Evolutionary conservation across 2,113 vertebrate genomes (phyloP).

Genomic region (Erpornis zantholeuca): DNA sequence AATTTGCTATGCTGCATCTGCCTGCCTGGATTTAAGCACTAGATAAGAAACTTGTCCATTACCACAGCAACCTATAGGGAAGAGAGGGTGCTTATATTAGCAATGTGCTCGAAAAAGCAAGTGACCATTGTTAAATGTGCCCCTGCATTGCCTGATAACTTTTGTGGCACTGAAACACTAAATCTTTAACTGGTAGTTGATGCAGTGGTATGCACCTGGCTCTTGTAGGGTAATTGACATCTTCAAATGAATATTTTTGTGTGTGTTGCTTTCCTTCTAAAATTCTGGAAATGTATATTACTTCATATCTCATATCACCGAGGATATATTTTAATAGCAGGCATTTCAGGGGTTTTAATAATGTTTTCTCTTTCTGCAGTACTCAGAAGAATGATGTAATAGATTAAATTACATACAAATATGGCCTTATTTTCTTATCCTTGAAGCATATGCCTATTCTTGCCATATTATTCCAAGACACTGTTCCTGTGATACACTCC

Average conservation of each 20-base stretch:
- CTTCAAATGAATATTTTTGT: not conserved
- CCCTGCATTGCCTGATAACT: not conserved
- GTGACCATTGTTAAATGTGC: not conserved
- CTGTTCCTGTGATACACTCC: not conserved
- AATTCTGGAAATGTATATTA: not conserved
- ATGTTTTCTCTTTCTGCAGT: not conserved
- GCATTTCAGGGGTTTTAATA: not conserved
- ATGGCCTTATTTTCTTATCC: not conserved
- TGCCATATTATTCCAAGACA: not conserved
- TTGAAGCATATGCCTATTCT: not conserved
- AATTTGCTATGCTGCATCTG: not conserved
- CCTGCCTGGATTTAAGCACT: not conserved
- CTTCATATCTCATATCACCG: not conserved
- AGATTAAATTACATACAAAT: not conserved
- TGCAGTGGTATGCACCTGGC: not conserved
- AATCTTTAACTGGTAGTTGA: not conserved
- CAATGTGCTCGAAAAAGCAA: not conserved
- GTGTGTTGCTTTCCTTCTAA: not conserved
- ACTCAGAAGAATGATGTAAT: not conserved
- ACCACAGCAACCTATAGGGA: not conserved
- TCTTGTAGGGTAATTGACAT: not conserved
- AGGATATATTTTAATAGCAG: not conserved
- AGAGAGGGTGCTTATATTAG: not conserved
- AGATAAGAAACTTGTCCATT: not conserved
- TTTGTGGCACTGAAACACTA: not conserved